phyloP scores from a whole-genome alignment of 2,113 vertebrate genomes.

The Picathartes gymnocephalus region DNA sequence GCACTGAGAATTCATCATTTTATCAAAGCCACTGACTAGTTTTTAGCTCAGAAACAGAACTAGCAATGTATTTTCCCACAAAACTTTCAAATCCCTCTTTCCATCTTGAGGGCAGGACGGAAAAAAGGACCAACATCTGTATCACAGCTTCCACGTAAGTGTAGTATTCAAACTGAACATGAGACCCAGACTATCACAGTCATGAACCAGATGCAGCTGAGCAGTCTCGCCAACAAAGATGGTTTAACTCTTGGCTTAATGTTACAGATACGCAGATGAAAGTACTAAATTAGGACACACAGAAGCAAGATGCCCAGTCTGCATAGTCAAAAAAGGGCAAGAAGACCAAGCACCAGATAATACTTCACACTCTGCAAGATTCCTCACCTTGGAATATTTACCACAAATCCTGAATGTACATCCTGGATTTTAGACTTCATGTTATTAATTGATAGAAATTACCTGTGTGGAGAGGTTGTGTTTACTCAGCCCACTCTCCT shows the following conservation, averaged over 20 bases:
- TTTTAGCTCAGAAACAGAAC: background rate
- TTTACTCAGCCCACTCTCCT: slow-evolving; percentile 90
- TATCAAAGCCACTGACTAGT: background rate
- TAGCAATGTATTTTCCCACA: background rate
- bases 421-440: background rate
- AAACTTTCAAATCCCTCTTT: background rate
- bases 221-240: fast-evolving
- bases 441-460: background rate
- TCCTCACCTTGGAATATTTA: background rate
- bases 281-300: background rate
- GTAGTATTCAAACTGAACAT: background rate
- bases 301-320: background rate
- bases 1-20: background rate
- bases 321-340: background rate
- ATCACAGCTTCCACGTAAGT: background rate
- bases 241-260: background rate
- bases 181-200: background rate
- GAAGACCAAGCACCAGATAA: background rate
- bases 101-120: background rate
- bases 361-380: background rate
- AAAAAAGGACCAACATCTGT: background rate
- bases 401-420: background rate
- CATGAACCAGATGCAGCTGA: background rate
- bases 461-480: slow-evolving; percentile 95
- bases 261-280: background rate